Evolutionary conservation across 2,797 vertebrate species (phyloP), one percentile per base, ranked within the genome.

Genomic region (Petrocephalus sullivani): DNA sequence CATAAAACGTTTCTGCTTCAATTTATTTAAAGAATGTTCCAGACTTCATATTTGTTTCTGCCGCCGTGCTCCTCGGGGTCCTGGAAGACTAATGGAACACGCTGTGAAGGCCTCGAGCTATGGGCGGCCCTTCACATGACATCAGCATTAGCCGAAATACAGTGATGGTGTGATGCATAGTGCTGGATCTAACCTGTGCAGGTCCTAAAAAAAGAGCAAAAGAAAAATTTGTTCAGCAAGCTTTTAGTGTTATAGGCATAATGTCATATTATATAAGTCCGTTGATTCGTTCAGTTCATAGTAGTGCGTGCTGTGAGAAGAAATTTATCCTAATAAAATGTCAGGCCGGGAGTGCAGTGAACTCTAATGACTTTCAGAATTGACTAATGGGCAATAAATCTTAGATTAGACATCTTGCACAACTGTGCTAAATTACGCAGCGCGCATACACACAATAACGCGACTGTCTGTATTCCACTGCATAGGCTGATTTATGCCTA

Each of bases 311-410:
- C 60, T 67, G 21, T 14, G 60, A 87, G 86, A 54, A 86, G 85
- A 87, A 51, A 87, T 87, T 95, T 96, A 94, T 96, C 93, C 96
- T 96, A 96, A 96, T 96, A 96, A 96, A 96, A 96, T 92, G 95
- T 96, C 96, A 96, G 94, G 95, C 95, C 94, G 89, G 94, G 92
- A 96, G 95, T 95, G 95, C 94, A 95, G 96, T 96, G 95, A 96
- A 96, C 96, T 95, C 94, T 96, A 96, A 96, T 96, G 95, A 96
- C 96, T 96, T 96, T 96, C 94, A 95, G 95, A 93, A 95, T 95
- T 94, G 94, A 95, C 95, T 96, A 96, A 96, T 96, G 96, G 95
- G 94, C 95, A 96, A 96, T 96, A 96, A 96, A 96, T 96, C 95
- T 94, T 95, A 94, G 93, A 96, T 96, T 96, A 96, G 94, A 93